Evolutionary conservation across 2,888 invertebrate genomes (phyloP).

Genomic region (Graphium colonna): DNA sequence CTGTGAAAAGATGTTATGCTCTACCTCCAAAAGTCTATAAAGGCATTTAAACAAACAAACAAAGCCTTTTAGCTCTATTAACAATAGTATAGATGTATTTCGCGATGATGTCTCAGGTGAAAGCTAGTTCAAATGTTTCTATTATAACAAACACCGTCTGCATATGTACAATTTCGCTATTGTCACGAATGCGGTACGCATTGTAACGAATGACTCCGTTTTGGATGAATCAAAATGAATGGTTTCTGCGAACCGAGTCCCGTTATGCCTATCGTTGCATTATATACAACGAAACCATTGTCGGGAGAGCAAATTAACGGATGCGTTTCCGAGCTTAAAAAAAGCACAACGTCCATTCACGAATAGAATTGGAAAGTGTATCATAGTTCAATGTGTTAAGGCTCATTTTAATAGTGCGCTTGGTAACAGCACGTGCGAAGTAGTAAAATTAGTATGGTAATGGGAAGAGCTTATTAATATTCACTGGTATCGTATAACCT

Average conservation of each 20-base stretch:
- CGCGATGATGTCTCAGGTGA: too few species aligned
- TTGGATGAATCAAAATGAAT: constrained; percentile 20
- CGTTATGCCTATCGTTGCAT: constrained; percentile 10
- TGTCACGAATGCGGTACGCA: too few species aligned
- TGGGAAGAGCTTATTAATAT: not conserved
- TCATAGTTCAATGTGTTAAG: constrained; percentile 3
- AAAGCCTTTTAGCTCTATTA: too few species aligned
- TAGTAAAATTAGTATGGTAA: not conserved
- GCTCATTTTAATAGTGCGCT: not conserved
- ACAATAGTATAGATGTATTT: not conserved
- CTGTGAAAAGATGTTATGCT: too few species aligned
- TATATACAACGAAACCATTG: constrained; percentile 25
- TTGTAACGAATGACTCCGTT: not conserved
- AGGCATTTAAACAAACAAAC: too few species aligned
- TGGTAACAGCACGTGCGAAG: not conserved
- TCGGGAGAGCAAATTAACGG: constrained; percentile 19
- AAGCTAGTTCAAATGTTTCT: not conserved
- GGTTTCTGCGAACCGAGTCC: constrained; percentile 9
- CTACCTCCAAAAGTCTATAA: too few species aligned
- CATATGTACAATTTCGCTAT: too few species aligned
- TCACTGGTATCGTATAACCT: not conserved
- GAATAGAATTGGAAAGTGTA: constrained; percentile 3
- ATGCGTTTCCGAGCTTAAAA: constrained; percentile 3
- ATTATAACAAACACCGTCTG: not conserved
- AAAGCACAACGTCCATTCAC: not conserved